Evolutionary conservation across 2,888 invertebrate genomes (phyloP).

Genomic region (Morpho deidamia): DNA sequence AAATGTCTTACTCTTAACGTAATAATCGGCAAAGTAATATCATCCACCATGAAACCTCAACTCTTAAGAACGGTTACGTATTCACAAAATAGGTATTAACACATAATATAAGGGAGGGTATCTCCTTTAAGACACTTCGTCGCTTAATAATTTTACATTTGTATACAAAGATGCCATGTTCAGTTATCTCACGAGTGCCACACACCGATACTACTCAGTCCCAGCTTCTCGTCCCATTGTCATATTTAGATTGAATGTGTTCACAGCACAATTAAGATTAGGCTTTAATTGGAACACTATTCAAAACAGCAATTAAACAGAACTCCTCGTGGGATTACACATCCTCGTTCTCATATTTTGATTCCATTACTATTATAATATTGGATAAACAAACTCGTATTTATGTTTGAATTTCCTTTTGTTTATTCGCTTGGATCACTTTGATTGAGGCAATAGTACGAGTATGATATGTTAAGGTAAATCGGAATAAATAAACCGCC

Average conservation of each 20-base stretch:
- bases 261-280: slow-evolving; percentile 71
- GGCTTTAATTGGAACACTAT: slow-evolving; percentile 38
- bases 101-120: slow-evolving; percentile 46
- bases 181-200: slow-evolving; percentile 72
- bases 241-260: slow-evolving; percentile 75
- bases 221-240: slow-evolving; percentile 64
- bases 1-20: no score
- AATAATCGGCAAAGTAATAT: no score
- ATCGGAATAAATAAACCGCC: slow-evolving; percentile 6
- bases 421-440: slow-evolving; percentile 18
- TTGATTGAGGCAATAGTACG: slow-evolving; percentile 15
- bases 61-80: neutral
- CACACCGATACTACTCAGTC: slow-evolving; percentile 64
- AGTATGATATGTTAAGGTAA: slow-evolving; percentile 14
- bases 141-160: slow-evolving; percentile 71
- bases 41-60: no score
- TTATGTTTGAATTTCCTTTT: slow-evolving; percentile 10
- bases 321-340: slow-evolving; percentile 4
- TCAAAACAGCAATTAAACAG: slow-evolving; percentile 9
- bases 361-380: slow-evolving; percentile 14
- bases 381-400: slow-evolving; percentile 9
- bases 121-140: slow-evolving; percentile 55
- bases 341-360: slow-evolving; percentile 12
- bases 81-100: slow-evolving; percentile 8
- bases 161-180: slow-evolving; percentile 63